A percentile compares a stretch with the other conserved stretches of the same genome.
phyloP scores from a whole-genome alignment of 2,888 invertebrate species.

The Nemoura dubitans region DNA sequence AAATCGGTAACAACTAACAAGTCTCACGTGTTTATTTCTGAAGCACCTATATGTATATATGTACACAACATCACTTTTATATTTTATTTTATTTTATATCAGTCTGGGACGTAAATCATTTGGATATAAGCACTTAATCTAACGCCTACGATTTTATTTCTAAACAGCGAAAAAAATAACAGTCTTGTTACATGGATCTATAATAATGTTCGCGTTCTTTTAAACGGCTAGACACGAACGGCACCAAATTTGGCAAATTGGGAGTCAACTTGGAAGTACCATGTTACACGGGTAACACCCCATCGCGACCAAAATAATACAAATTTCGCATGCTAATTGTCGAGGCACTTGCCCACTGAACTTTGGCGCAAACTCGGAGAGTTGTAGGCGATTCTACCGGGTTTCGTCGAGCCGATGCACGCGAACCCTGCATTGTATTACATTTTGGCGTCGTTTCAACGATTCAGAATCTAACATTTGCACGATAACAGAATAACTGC shows the following conservation, averaged over 20 bases:
- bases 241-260: background rate
- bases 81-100: background rate
- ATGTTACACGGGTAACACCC: background rate
- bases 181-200: too few species aligned
- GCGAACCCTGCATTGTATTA: background rate
- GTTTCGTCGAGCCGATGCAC: background rate
- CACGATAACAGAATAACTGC: background rate
- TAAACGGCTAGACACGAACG: background rate
- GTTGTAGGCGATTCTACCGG: too few species aligned
- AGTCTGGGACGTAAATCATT: background rate
- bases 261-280: background rate
- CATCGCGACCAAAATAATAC: background rate
- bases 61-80: background rate
- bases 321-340: background rate
- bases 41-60: too few species aligned
- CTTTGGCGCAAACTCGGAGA: too few species aligned
- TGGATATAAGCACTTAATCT: background rate
- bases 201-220: too few species aligned
- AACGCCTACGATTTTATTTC: background rate
- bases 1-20: constrained; percentile 12
- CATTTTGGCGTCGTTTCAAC: background rate
- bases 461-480: background rate
- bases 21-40: background rate
- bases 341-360: background rate
- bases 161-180: background rate